Evolutionary conservation across 2,113 vertebrate species (phyloP), one percentile per base, ranked within the genome.

Genomic region (Cyprinus carpio): DNA sequence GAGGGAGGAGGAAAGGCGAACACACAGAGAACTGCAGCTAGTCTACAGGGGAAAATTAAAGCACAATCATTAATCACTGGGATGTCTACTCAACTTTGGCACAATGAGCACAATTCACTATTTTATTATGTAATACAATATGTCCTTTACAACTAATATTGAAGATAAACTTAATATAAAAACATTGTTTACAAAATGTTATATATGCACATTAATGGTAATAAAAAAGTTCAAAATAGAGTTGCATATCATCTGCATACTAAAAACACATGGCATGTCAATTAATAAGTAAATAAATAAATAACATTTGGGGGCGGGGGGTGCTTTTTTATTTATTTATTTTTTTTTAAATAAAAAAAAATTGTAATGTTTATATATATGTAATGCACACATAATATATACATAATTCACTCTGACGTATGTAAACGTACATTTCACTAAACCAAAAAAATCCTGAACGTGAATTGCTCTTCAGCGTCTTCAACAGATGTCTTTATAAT

Each of bases 1-100:
- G 46, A 4, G 12, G 46, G 46, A 49, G 12, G 46, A 51, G 65
- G 9, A 75, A 60, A 84, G 74, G 83, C 46, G 64, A 86, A 86
- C 79, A 46, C 43, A 49, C 12, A 25, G 34, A 31, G 7, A 80
- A 62, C 11, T 49, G 51, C 76, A 20, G 60, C 62, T 34, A 75
- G 58, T 65, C 65, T 71, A n/a, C 15, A 15, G 29, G 10, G 83
- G 23, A 29, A 37, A 85, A 56, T 78, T 43, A 58, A 62, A 18
- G 34, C n/a, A 3, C 62, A 43, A 43, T 18, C 56, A 8, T 43
- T 64, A 80, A 64, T 67, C 18, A 20, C 18, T 51, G 1, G 43
- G 9, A 51, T 27, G 13, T 37, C 12, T 46, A 15, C n/a, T 27
- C 3, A 40, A 43, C 56, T 25, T 34, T 16, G 23, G 7, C 7